A percentile compares a stretch with the other conserved stretches of the same genome.
Evolutionary conservation across 23 tunicate species (phyloP).

Genomic region (Ascidia mentula): DNA sequence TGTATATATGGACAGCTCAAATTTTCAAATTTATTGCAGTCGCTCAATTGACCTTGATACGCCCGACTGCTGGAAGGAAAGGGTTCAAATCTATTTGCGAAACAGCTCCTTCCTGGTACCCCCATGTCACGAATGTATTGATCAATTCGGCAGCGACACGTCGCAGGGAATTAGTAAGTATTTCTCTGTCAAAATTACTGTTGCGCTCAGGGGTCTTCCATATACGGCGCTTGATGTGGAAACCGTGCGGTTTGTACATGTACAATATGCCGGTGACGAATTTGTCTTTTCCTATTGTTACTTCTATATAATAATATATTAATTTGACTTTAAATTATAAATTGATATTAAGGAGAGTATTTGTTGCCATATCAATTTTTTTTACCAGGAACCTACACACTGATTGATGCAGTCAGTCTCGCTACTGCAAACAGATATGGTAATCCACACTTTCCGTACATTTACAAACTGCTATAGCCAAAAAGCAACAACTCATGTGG

Average conservation of each 20-base stretch:
- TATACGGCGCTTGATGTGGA: no score
- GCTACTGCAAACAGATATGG: not conserved
- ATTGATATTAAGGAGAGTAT: no score
- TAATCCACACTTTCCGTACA: not conserved
- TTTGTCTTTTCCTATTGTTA: no score
- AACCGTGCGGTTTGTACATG: no score
- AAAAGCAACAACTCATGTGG: no score
- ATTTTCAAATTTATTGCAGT: conserved; percentile 11
- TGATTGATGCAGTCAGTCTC: not conserved
- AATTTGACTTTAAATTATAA: no score
- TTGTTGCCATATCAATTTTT: not conserved
- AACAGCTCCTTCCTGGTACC: conserved; percentile 37
- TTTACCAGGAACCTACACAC: not conserved
- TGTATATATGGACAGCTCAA: no score
- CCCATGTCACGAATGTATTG: conserved; percentile 44
- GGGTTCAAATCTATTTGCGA: conserved; percentile 32
- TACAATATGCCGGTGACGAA: no score
- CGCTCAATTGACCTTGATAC: conserved; percentile 21
- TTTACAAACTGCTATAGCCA: not conserved
- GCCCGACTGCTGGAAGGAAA: conserved; percentile 44
- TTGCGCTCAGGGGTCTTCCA: no score
- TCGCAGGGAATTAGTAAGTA: conserved; percentile 26
- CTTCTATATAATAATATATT: no score
- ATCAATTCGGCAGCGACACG: conserved; percentile 36
- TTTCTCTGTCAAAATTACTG: no score